phyloP scores from a whole-genome alignment of 2,797 vertebrate genomes.

The Anisognathus igniventris region DNA sequence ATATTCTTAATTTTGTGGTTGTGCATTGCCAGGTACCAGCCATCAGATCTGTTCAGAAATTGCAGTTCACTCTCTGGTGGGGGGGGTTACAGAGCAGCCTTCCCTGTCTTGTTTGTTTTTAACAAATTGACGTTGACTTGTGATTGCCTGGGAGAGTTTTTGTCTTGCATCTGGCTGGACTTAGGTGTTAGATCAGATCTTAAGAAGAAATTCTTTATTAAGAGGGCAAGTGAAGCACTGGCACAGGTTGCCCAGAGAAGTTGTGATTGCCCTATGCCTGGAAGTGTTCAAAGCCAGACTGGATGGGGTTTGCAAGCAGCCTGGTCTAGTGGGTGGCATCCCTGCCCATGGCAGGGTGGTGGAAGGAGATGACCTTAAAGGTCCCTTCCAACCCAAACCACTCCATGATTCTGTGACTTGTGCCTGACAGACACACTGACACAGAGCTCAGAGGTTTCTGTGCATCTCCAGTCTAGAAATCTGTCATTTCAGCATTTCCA shows the following conservation, averaged over 20 bases:
- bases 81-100: neutral
- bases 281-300: neutral
- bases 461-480: neutral
- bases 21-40: neutral
- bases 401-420: neutral
- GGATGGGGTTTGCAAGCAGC: neutral
- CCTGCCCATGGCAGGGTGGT: neutral
- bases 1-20: neutral
- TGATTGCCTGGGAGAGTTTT: neutral
- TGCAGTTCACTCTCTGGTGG: neutral
- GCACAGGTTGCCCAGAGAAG: neutral
- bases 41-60: neutral
- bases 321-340: neutral
- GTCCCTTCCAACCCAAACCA: neutral
- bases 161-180: neutral
- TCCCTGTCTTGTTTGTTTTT: neutral
- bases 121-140: neutral
- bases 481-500: neutral
- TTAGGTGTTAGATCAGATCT: neutral
- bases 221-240: neutral
- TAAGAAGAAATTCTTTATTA: neutral
- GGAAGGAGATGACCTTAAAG: neutral
- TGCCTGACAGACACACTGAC: neutral
- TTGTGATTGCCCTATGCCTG: neutral
- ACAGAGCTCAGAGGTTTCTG: neutral